Evolutionary conservation across 2,888 invertebrate species (phyloP), one percentile per base, ranked within the genome.

Genomic region (Eudemis profundana): DNA sequence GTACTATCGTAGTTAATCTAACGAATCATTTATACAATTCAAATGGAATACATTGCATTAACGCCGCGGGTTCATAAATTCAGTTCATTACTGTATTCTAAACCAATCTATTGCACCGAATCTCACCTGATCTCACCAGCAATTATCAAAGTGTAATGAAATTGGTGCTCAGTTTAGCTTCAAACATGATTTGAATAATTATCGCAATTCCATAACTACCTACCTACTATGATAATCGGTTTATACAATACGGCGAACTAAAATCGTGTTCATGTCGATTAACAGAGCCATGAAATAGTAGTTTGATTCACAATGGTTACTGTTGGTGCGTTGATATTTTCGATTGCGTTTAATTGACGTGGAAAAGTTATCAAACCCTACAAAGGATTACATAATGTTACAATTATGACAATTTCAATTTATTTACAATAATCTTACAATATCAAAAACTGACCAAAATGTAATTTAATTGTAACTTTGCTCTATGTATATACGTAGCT

Each of bases 131-230:
- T 60, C 59, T 46, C 44, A 17, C 38, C 38, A 27, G 46, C 17
- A 59, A 64, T 59, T 44, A 68, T 54, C 49, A 60, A 60, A 51
- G 63, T 63, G 49, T 66, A 66, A 69, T 72, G 69, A 70, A 68
- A 68, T 70, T 68, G 40, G 57, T 42, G 57, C 51, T 68, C 64
- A 65, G 70, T 67, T 69, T 62, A 61, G 69, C 66, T 68, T 38
- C 62, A 64, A 68, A 70, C 65, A 44, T 61, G 68, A 70, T 70
- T 72, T 66, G 63, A 65, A 68, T 69, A 38, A 67, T 69, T 60
- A 70, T 64, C 65, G 54, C 59, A 33, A 53, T 51, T 66, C 50
- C 57, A 56, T 66, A 47, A 53, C 60, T 60, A 19, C 53, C 38
- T 66, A 47, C 46, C 60, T 60, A 19, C 53, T 46, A 46, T 47